Percentiles rank a stretch among this genome's conserved stretches.
phyloP scores from a whole-genome alignment of 2,797 vertebrate species.

The Enteromius anoplus region DNA sequence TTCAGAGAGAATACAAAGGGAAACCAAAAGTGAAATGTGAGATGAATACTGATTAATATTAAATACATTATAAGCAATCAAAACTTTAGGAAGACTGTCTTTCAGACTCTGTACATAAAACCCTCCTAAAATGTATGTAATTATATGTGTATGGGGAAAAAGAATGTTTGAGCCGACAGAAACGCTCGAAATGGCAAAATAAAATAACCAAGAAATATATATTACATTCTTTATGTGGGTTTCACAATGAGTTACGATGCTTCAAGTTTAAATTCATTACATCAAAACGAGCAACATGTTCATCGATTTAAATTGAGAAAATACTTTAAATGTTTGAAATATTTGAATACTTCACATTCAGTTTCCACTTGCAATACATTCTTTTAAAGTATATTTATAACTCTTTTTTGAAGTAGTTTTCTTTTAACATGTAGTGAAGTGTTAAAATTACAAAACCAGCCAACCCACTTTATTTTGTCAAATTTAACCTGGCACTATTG shows the following conservation, averaged over 20 bases:
- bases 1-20: neutral
- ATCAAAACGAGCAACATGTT: neutral
- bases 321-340: neutral
- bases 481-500: neutral
- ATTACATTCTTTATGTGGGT: neutral
- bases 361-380: neutral
- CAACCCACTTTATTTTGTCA: neutral
- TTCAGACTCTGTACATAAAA: constrained; percentile 43
- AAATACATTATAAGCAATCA: constrained; percentile 19
- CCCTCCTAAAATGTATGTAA: constrained; percentile 45
- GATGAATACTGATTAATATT: constrained; percentile 20
- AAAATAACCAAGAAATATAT: neutral
- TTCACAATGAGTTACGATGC: neutral
- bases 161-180: constrained; percentile 13
- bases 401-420: neutral
- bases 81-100: constrained; percentile 27
- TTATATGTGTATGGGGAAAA: constrained; percentile 33
- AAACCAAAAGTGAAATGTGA: constrained; percentile 17
- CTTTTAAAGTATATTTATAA: neutral
- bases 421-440: neutral
- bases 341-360: neutral
- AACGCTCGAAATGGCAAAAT: constrained; percentile 9
- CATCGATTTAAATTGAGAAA: neutral
- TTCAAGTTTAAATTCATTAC: neutral
- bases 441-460: neutral